These are phyloP conservation scores for Sialis lutaria DNA, from an alignment of 2,888 invertebrate species.

Conservation along the genomic window DNA sequence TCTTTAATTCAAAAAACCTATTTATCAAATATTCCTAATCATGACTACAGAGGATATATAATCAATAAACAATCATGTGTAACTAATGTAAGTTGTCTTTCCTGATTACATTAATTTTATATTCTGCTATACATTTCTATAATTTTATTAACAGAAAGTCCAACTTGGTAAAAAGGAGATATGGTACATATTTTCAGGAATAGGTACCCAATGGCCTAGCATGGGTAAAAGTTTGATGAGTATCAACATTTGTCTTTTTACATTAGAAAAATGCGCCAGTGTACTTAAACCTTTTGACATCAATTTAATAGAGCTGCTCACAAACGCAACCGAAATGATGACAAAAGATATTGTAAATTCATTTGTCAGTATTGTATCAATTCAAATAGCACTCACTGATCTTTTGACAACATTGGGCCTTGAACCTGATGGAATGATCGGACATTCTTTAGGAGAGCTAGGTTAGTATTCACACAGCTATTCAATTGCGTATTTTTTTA, in stretches of 20 bases:
- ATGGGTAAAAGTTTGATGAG: conserved; percentile 42
- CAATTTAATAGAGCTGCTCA: conserved; percentile 32
- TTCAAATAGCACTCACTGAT: conserved; percentile 69
- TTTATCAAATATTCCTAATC: conserved; percentile 45
- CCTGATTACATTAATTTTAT: too few species aligned
- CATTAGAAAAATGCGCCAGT: conserved; percentile 31
- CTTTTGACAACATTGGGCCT: conserved; percentile 54
- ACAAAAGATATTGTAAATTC: conserved; percentile 35
- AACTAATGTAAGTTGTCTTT: too few species aligned
- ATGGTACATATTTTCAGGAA: conserved; percentile 50
- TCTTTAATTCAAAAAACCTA: conserved; percentile 56
- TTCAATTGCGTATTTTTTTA: neutral
- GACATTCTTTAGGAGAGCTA: conserved; percentile 75
- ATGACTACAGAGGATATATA: conserved; percentile 61
- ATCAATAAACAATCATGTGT: conserved; percentile 28
- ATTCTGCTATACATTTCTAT: too few species aligned
- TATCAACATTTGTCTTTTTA: conserved; percentile 35
- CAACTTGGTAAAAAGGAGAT: conserved; percentile 14
- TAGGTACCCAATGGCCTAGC: conserved; percentile 47
- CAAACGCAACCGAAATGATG: conserved; percentile 24
- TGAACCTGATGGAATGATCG: conserved; percentile 77
- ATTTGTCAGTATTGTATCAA: conserved; percentile 38
- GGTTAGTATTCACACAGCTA: conserved; percentile 3
- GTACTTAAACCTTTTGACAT: conserved; percentile 32
- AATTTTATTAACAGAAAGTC: too few species aligned